These are phyloP conservation scores for Cyprinodon tularosa DNA, from an alignment of 2,113 vertebrate genomes.

Conservation along the genomic window DNA sequence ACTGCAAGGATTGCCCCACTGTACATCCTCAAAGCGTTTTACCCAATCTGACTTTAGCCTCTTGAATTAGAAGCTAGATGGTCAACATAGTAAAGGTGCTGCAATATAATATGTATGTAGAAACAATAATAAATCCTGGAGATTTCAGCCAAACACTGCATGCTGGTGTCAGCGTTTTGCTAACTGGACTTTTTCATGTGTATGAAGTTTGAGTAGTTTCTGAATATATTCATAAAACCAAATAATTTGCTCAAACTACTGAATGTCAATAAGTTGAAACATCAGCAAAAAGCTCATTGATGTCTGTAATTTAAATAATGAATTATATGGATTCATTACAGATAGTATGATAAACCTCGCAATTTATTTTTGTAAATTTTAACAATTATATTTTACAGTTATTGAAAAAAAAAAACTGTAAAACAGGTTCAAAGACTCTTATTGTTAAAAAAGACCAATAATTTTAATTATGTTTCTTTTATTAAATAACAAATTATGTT, in stretches of 20 bases:
- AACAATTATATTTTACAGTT: neutral
- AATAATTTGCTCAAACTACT: neutral
- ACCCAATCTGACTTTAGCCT: conserved; percentile 19
- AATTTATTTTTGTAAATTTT: neutral
- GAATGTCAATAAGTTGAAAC: neutral
- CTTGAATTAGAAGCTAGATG: conserved; percentile 13
- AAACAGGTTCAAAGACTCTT: neutral
- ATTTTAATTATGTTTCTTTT: neutral
- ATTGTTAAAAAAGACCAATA: neutral
- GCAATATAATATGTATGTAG: conserved; percentile 14
- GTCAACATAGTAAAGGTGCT: conserved; percentile 23
- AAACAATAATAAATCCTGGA: conserved; percentile 36
- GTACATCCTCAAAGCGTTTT: conserved; percentile 17
- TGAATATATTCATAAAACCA: conserved; percentile 3
- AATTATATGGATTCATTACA: neutral
- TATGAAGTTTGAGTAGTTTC: conserved; percentile 12
- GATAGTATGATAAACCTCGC: neutral
- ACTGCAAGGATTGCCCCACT: conserved; percentile 26
- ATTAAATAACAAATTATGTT: neutral
- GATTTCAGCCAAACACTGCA: conserved; percentile 37
- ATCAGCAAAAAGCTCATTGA: neutral
- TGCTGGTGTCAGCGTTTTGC: conserved; percentile 25
- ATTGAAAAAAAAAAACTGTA: neutral
- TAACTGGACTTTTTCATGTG: conserved; percentile 54
- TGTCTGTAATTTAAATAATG: neutral